These are phyloP conservation scores for Papilio dardanus DNA, from an alignment of 1,140 invertebrate genomes.

Conservation along the genomic window DNA sequence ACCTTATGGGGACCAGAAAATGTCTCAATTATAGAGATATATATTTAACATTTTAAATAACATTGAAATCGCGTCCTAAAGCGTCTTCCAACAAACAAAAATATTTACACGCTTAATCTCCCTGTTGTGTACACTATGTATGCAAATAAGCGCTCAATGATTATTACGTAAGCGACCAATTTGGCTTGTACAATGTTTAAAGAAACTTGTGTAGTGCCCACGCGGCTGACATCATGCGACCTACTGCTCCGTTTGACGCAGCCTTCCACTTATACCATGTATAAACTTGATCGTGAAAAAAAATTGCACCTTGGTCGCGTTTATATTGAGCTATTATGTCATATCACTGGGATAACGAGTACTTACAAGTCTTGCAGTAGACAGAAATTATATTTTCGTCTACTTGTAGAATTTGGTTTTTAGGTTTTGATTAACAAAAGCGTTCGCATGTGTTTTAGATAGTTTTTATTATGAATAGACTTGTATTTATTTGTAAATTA, in stretches of 20 bases:
- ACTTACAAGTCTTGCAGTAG: background rate
- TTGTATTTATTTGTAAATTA: too few relatives aligned
- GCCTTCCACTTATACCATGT: slow-evolving; percentile 19
- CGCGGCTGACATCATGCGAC: slow-evolving; percentile 31
- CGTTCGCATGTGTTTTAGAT: too few relatives aligned
- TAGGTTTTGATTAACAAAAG: too few relatives aligned
- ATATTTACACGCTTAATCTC: slow-evolving; percentile 31
- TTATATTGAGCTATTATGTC: slow-evolving; percentile 8
- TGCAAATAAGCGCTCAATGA: slow-evolving; percentile 23
- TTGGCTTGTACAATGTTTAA: slow-evolving; percentile 11
- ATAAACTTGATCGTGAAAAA: slow-evolving; percentile 18
- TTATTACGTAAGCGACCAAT: slow-evolving; percentile 27
- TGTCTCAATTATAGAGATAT: too few relatives aligned
- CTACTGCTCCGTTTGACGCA: slow-evolving; percentile 15
- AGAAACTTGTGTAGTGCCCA: slow-evolving; percentile 17
- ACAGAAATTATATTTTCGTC: background rate
- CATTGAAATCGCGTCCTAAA: background rate
- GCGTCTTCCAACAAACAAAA: slow-evolving; percentile 13
- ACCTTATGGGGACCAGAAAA: too few relatives aligned
- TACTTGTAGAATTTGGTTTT: too few relatives aligned
- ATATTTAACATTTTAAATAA: slow-evolving; percentile 6
- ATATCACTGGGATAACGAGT: background rate
- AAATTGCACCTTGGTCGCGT: background rate
- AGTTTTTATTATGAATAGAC: too few relatives aligned
- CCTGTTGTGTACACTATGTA: background rate